These are phyloP conservation scores for Hipparchia semele DNA, from an alignment of 2,888 invertebrate species.

Conservation along the genomic window DNA sequence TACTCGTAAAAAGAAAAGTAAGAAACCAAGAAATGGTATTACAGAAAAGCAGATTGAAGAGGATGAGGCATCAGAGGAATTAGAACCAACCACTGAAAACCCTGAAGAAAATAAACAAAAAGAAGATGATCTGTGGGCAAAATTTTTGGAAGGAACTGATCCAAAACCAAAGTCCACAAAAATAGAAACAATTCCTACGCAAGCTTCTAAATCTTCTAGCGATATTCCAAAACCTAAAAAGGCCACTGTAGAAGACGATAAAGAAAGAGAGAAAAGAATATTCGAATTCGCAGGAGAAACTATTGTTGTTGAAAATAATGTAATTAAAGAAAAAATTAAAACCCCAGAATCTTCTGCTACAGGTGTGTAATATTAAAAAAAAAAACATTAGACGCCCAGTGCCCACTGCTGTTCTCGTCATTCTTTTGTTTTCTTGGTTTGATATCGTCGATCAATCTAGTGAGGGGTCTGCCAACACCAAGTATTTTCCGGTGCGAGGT, in stretches of 20 bases:
- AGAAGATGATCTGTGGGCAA: slow-evolving; percentile 91
- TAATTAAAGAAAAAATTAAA: slow-evolving; percentile 70
- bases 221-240: slow-evolving; percentile 11
- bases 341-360: slow-evolving; percentile 54
- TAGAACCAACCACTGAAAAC: slow-evolving; percentile 56
- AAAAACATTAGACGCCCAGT: not conserved
- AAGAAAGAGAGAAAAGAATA: slow-evolving; percentile 84
- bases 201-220: not conserved
- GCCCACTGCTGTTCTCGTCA: too few species aligned
- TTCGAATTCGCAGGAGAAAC: slow-evolving; percentile 96
- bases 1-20: slow-evolving; percentile 55
- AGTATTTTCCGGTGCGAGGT: too few species aligned
- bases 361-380: slow-evolving; percentile 53
- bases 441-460: too few species aligned
- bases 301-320: slow-evolving; percentile 80
- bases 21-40: slow-evolving; percentile 49
- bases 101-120: slow-evolving; percentile 87
- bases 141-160: slow-evolving; percentile 88
- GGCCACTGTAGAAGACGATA: slow-evolving; percentile 64
- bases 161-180: slow-evolving; percentile 59
- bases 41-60: slow-evolving; percentile 43
- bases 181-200: slow-evolving; percentile 41
- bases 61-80: slow-evolving; percentile 51
- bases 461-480: too few species aligned
- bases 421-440: too few species aligned